These are phyloP conservation scores for Rapana venosa DNA, from an alignment of 2,888 invertebrate species.

Conservation along the genomic window DNA sequence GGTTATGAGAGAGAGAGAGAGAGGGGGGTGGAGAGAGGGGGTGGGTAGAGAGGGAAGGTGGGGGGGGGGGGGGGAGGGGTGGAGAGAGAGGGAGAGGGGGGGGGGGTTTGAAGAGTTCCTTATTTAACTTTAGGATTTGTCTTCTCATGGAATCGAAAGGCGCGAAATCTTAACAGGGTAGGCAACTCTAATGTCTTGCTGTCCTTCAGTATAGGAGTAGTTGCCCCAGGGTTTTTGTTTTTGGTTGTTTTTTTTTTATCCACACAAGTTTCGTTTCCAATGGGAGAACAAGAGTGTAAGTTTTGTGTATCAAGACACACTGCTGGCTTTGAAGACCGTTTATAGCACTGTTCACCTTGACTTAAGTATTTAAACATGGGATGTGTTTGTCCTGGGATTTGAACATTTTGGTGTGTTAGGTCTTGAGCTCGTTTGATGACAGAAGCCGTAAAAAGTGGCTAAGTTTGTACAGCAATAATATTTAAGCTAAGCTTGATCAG, in stretches of 20 bases:
- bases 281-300: not conserved
- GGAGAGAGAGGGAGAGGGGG: no score
- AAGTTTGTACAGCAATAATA: not conserved
- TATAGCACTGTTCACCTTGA: not conserved
- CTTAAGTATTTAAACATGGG: slow-evolving; percentile 17
- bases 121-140: slow-evolving; percentile 29
- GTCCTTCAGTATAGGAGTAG: not conserved
- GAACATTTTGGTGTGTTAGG: no score
- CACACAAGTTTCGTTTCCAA: not conserved
- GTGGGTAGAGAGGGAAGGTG: no score
- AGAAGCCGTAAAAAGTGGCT: not conserved
- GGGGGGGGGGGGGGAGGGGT: no score
- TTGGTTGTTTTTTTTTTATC: no score
- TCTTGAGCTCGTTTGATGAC: not conserved
- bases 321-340: not conserved
- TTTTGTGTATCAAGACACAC: not conserved
- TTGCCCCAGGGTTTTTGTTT: not conserved
- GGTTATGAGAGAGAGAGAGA: not conserved
- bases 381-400: slow-evolving; percentile 1
- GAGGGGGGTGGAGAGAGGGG: no score
- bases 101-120: no score
- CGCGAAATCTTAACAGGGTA: slow-evolving; percentile 34
- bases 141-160: slow-evolving; percentile 12
- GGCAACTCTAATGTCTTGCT: slow-evolving; percentile 12
- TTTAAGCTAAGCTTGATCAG: not conserved